These are phyloP conservation scores for Chaetodon trifascialis DNA, from an alignment of 2,113 vertebrate genomes.

Conservation along the genomic window DNA sequence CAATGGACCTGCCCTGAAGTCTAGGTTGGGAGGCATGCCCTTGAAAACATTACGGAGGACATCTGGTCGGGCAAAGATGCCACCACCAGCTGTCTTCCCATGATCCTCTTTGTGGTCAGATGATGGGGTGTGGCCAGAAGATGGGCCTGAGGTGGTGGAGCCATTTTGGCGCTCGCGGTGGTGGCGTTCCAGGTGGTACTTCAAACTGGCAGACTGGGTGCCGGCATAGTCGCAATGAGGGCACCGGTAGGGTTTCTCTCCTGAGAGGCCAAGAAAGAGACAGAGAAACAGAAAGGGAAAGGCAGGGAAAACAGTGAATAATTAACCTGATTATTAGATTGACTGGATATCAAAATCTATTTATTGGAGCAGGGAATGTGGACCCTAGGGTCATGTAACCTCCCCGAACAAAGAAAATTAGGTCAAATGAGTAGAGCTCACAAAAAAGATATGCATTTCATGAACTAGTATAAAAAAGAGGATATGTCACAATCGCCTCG, in stretches of 20 bases:
- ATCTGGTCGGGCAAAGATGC: slow-evolving; percentile 95
- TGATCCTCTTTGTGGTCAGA: slow-evolving; percentile 93
- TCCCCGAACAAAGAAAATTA: slow-evolving; percentile 80
- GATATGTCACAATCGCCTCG: slow-evolving; percentile 23
- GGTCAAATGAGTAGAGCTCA: slow-evolving; percentile 75
- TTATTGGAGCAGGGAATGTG: slow-evolving; percentile 80
- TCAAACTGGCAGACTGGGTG: slow-evolving; percentile 97
- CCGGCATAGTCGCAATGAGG: slow-evolving; percentile 99
- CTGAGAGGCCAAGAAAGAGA: slow-evolving; percentile 81
- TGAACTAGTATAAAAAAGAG: slow-evolving; percentile 62
- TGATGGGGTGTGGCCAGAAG: slow-evolving; percentile 86
- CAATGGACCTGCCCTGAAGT: slow-evolving; percentile 91
- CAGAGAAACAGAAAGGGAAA: slow-evolving; percentile 66
- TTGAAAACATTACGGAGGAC: slow-evolving; percentile 95
- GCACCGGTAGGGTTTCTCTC: slow-evolving; percentile 99
- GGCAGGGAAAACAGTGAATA: slow-evolving; percentile 75
- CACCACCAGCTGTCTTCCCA: slow-evolving; percentile 79
- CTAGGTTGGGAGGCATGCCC: slow-evolving; percentile 89
- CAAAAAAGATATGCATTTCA: slow-evolving; percentile 68
- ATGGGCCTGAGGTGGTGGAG: slow-evolving; percentile 85
- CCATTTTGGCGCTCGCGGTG: slow-evolving; percentile 96
- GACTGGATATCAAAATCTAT: slow-evolving; percentile 81
- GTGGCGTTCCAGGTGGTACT: slow-evolving; percentile 98
- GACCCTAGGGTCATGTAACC: slow-evolving; percentile 83
- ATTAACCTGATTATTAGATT: slow-evolving; percentile 84